Percentiles rank a stretch among this genome's conserved stretches.
Evolutionary conservation across 2,888 invertebrate species (phyloP).

Genomic region (Spodoptera littoralis): DNA sequence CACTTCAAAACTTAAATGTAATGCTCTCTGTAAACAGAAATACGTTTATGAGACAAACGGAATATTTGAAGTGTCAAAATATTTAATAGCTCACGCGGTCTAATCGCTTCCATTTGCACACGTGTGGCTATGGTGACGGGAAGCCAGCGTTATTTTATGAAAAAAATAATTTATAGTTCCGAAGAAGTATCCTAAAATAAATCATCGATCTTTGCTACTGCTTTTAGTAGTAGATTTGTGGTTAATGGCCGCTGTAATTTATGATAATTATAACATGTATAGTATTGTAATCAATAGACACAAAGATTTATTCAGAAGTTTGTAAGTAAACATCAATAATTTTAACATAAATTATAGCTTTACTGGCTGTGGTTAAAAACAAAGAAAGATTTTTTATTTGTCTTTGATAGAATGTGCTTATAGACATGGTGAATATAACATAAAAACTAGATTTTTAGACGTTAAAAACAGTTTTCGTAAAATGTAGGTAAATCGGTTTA

Average conservation of each 20-base stretch:
- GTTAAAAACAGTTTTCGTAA: no score
- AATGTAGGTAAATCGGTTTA: neutral
- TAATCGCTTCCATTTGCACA: slow-evolving; percentile 63
- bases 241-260: slow-evolving; percentile 61
- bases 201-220: slow-evolving; percentile 59
- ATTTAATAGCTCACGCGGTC: slow-evolving; percentile 53
- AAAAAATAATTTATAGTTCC: slow-evolving; percentile 69
- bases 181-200: slow-evolving; percentile 67
- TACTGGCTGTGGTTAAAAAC: slow-evolving; percentile 9
- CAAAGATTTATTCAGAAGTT: slow-evolving; percentile 25
- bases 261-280: slow-evolving; percentile 53
- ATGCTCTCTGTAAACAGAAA: slow-evolving; percentile 61
- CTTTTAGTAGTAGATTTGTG: slow-evolving; percentile 65
- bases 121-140: slow-evolving; percentile 50
- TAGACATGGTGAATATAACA: neutral
- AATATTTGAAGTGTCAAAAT: slow-evolving; percentile 59
- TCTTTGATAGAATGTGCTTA: neutral
- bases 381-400: slow-evolving; percentile 9
- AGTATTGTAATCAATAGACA: slow-evolving; percentile 37
- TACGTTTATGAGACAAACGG: slow-evolving; percentile 48
- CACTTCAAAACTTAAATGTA: slow-evolving; percentile 56
- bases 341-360: slow-evolving; percentile 30
- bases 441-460: no score
- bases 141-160: slow-evolving; percentile 54
- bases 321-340: slow-evolving; percentile 28